Evolutionary conservation across 2,888 invertebrate genomes (phyloP).

Genomic region (Agonopterix alstromeriana): DNA sequence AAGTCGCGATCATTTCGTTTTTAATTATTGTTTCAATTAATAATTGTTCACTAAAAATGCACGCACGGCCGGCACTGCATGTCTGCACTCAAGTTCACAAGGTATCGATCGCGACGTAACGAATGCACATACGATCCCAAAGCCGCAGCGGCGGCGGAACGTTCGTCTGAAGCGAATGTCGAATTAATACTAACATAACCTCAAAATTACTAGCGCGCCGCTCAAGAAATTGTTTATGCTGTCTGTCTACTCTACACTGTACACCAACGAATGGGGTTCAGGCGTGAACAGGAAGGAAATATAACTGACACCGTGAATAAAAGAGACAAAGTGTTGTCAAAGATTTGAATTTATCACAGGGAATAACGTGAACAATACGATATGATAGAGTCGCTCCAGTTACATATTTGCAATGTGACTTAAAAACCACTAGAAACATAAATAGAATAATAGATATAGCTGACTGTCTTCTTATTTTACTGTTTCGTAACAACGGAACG

Average conservation of each 20-base stretch:
- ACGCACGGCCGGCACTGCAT: conserved; percentile 26
- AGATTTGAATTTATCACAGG: conserved; percentile 22
- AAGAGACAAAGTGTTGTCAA: conserved; percentile 37
- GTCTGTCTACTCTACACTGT: conserved; percentile 27
- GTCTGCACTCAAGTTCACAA: conserved; percentile 47
- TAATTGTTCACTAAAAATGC: conserved; percentile 27
- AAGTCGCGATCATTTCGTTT: conserved; percentile 28
- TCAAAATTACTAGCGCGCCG: conserved; percentile 59
- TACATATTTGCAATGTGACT: conserved; percentile 13
- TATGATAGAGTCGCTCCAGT: conserved; percentile 29
- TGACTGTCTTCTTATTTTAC: background rate
- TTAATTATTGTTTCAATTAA: conserved; percentile 17
- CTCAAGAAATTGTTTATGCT: conserved; percentile 66
- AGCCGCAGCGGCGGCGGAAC: conserved; percentile 23
- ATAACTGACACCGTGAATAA: conserved; percentile 25
- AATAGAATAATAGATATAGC: no score
- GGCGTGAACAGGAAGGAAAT: conserved; percentile 37
- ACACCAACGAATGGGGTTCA: conserved; percentile 57
- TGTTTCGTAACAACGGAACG: conserved; percentile 14
- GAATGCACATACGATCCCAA: conserved; percentile 40
- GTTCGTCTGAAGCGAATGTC: conserved; percentile 55
- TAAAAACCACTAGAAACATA: no score
- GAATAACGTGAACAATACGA: conserved; percentile 2
- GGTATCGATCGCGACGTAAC: conserved; percentile 54
- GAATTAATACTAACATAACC: conserved; percentile 73